Evolutionary conservation across 2,888 invertebrate genomes (phyloP).

Genomic region (Pegoplata infirma): DNA sequence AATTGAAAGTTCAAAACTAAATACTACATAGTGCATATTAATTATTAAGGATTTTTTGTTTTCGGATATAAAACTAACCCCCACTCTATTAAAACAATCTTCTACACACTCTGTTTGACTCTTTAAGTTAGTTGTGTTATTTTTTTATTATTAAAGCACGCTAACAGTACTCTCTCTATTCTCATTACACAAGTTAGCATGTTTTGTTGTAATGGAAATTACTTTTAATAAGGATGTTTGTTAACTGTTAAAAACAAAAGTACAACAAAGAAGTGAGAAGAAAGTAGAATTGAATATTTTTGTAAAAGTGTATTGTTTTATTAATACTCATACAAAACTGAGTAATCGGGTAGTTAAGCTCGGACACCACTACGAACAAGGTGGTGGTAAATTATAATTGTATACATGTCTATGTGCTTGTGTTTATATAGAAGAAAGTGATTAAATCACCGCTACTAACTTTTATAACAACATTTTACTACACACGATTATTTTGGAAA

Average conservation of each 20-base stretch:
- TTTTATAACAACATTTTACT: slow-evolving; percentile 34
- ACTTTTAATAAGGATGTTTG: slow-evolving; percentile 38
- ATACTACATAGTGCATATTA: neutral
- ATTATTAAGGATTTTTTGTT: slow-evolving; percentile 16
- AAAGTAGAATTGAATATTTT: no score
- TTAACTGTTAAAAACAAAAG: slow-evolving; percentile 36
- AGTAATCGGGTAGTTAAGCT: slow-evolving; percentile 49
- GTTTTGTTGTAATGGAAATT: slow-evolving; percentile 31
- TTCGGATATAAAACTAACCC: slow-evolving; percentile 5
- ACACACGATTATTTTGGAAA: neutral
- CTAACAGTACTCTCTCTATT: slow-evolving; percentile 45
- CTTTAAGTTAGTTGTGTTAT: neutral
- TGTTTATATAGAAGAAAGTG: slow-evolving; percentile 53
- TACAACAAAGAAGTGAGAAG: slow-evolving; percentile 23
- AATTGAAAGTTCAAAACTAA: slow-evolving; percentile 55
- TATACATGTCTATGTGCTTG: slow-evolving; percentile 5
- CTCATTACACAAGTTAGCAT: slow-evolving; percentile 1
- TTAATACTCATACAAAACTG: slow-evolving; percentile 30
- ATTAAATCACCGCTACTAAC: slow-evolving; percentile 67
- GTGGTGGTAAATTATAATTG: slow-evolving; percentile 34
- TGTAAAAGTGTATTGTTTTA: slow-evolving; percentile 21
- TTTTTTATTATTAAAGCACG: slow-evolving; percentile 33
- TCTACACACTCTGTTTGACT: neutral
- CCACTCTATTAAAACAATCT: no score
- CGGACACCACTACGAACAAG: slow-evolving; percentile 33